These are phyloP conservation scores for Nothoprocta pentlandii DNA, from an alignment of 2,113 vertebrate genomes.

Conservation along the genomic window DNA sequence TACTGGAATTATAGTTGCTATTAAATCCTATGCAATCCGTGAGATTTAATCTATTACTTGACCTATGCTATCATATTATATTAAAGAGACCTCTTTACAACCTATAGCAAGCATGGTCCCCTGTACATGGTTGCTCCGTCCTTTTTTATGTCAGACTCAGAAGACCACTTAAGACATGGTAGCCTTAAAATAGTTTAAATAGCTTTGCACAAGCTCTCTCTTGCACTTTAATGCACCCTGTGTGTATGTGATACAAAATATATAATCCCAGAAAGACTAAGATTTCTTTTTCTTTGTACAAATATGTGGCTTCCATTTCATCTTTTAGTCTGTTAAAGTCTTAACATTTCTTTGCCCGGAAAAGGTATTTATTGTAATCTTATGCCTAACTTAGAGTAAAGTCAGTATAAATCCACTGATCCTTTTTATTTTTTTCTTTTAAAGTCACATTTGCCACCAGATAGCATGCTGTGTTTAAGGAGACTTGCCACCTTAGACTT, in stretches of 20 bases:
- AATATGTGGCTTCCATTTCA: not conserved
- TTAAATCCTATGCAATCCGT: not conserved
- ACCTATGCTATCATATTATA: accelerated
- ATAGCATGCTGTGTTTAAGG: not conserved
- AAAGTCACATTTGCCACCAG: not conserved
- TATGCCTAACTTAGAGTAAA: not conserved
- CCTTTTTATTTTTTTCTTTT: not conserved
- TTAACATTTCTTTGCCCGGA: not conserved
- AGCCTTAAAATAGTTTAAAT: not conserved
- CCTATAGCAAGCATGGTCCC: accelerated
- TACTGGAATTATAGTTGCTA: not conserved
- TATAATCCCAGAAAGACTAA: not conserved
- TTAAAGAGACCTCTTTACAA: not conserved
- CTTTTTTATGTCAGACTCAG: not conserved
- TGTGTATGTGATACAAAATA: not conserved
- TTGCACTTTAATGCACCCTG: not conserved
- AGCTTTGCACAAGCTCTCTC: not conserved
- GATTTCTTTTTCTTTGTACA: not conserved
- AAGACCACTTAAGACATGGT: not conserved
- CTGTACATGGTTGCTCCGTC: not conserved
- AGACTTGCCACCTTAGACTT: not conserved
- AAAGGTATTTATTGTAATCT: not conserved
- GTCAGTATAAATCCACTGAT: not conserved
- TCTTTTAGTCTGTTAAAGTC: not conserved
- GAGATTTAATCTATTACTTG: not conserved